Evolutionary conservation across 30 jellyfish, hydroid and myxozoan genomes (phyloP).

Genomic region (Aurelia coerulea): DNA sequence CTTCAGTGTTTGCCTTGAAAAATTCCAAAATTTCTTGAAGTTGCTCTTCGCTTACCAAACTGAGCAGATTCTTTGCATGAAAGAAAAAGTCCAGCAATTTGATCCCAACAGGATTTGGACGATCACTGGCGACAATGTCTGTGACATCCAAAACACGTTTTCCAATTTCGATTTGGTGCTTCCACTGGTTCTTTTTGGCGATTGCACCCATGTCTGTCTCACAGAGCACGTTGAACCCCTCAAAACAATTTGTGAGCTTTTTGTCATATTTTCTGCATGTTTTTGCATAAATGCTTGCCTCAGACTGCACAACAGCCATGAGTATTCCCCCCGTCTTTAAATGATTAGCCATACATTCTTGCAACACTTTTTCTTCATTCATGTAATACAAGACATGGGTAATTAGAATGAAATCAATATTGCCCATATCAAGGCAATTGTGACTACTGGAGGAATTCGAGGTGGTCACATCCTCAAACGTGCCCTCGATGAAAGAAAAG

Average conservation of each 20-base stretch:
- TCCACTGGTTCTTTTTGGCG: slow-evolving; percentile 50
- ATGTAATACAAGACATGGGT: slow-evolving; percentile 61
- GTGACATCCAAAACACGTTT: slow-evolving; percentile 51
- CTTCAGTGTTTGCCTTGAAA: slow-evolving; percentile 43
- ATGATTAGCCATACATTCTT: slow-evolving; percentile 44
- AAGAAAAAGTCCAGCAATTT: slow-evolving; percentile 62
- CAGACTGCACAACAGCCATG: slow-evolving; percentile 71
- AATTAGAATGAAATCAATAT: slow-evolving; percentile 39
- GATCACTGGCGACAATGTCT: slow-evolving; percentile 15
- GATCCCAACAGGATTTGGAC: slow-evolving; percentile 38
- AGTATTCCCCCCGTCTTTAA: slow-evolving; percentile 35
- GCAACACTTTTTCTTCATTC: slow-evolving; percentile 47
- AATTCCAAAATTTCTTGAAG: slow-evolving; percentile 29
- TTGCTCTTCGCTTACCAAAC: neutral
- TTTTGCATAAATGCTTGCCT: slow-evolving; percentile 49
- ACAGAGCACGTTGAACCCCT: slow-evolving; percentile 45
- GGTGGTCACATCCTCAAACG: slow-evolving; percentile 38
- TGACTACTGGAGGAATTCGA: neutral
- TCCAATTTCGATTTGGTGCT: slow-evolving; percentile 22
- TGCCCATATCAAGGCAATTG: neutral
- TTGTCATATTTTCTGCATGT: slow-evolving; percentile 44
- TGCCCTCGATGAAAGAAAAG: slow-evolving; percentile 21
- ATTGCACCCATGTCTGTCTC: slow-evolving; percentile 28
- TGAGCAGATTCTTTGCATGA: slow-evolving; percentile 51
- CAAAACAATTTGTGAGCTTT: slow-evolving; percentile 14